Percentiles rank a stretch among this genome's conserved stretches.
phyloP scores from a whole-genome alignment of 2,888 invertebrate genomes.

The Andrena marginata region DNA sequence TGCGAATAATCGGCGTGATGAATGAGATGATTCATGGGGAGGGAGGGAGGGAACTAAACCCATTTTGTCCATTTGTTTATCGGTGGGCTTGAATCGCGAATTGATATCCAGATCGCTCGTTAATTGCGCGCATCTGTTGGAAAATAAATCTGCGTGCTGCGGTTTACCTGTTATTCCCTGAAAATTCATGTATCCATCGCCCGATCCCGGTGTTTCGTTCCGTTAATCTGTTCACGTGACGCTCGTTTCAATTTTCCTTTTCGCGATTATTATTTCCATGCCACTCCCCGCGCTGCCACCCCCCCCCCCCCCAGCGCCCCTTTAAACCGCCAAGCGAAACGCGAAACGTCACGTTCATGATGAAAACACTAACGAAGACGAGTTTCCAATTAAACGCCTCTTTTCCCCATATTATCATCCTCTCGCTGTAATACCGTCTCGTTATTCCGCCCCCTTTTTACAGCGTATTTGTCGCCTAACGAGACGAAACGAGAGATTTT shows the following conservation, averaged over 20 bases:
- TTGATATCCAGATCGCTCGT: slow-evolving; percentile 55
- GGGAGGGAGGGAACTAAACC: slow-evolving; percentile 43
- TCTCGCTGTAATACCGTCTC: slow-evolving; percentile 4
- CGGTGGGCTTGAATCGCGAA: slow-evolving; percentile 53
- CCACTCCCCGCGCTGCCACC: background rate
- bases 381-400: slow-evolving; percentile 33
- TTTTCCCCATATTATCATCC: slow-evolving; percentile 12
- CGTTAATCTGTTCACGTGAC: background rate
- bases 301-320: too few species aligned
- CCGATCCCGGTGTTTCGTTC: slow-evolving; percentile 42
- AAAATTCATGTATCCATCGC: slow-evolving; percentile 42
- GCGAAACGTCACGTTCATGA: slow-evolving; percentile 3
- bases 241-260: slow-evolving; percentile 13
- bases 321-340: background rate
- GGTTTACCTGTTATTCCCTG: slow-evolving; percentile 54
- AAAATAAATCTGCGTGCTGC: slow-evolving; percentile 59
- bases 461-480: slow-evolving; percentile 16
- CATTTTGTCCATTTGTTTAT: slow-evolving; percentile 45
- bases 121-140: slow-evolving; percentile 63
- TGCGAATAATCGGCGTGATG: slow-evolving; percentile 37
- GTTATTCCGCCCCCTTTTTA: slow-evolving; percentile 5
- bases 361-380: slow-evolving; percentile 21
- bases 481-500: slow-evolving; percentile 21
- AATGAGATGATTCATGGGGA: slow-evolving; percentile 1
- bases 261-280: slow-evolving; percentile 1